Evolutionary conservation across 2,113 vertebrate genomes (phyloP).

Genomic region (Paratilapia polleni): DNA sequence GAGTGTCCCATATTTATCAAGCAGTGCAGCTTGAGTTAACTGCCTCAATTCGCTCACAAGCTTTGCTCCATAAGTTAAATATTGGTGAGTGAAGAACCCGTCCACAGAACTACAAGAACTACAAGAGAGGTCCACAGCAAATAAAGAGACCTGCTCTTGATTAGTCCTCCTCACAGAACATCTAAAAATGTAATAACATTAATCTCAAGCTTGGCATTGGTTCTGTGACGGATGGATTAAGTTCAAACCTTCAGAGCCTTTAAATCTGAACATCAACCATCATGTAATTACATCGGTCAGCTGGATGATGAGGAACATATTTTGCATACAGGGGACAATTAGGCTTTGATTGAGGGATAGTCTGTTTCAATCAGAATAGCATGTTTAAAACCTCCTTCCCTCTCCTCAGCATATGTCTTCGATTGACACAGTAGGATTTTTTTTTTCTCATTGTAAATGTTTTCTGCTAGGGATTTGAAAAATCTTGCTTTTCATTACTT

Average conservation of each 20-base stretch:
- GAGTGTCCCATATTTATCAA: not conserved
- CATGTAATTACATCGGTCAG: slow-evolving; percentile 34
- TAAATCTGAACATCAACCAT: slow-evolving; percentile 18
- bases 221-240: slow-evolving; percentile 31
- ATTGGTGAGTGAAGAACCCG: not conserved
- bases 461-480: slow-evolving; percentile 28
- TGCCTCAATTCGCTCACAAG: not conserved
- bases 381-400: slow-evolving; percentile 9
- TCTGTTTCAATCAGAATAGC: slow-evolving; percentile 53
- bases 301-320: slow-evolving; percentile 51
- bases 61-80: not conserved
- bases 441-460: slow-evolving; percentile 29
- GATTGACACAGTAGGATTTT: slow-evolving; percentile 49
- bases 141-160: slow-evolving; percentile 23
- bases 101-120: not conserved
- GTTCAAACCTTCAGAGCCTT: slow-evolving; percentile 27
- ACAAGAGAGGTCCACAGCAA: not conserved
- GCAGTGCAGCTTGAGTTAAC: not conserved
- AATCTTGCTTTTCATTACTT: slow-evolving; percentile 59
- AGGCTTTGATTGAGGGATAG: slow-evolving; percentile 33
- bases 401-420: slow-evolving; percentile 50
- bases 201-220: slow-evolving; percentile 16
- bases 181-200: slow-evolving; percentile 18
- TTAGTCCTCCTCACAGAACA: slow-evolving; percentile 16
- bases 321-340: slow-evolving; percentile 31